These are phyloP conservation scores for Drosophila prostipennis DNA, from an alignment of 2,888 invertebrate species.

Conservation along the genomic window DNA sequence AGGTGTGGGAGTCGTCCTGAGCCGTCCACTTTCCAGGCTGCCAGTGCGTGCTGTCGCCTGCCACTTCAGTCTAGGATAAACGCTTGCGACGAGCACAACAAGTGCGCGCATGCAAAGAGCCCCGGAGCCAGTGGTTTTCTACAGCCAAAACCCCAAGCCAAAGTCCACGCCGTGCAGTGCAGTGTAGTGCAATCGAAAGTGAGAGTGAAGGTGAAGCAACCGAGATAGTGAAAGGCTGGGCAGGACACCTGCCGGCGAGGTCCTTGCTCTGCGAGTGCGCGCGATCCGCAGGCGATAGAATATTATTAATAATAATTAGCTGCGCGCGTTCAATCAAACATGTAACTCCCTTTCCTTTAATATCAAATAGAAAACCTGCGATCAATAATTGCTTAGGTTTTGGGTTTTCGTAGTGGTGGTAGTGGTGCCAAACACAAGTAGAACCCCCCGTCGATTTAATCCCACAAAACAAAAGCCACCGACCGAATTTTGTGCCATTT, in stretches of 20 bases:
- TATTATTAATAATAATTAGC: slow-evolving; percentile 24
- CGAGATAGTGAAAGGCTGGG: slow-evolving; percentile 13
- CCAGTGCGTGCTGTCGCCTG: slow-evolving; percentile 58
- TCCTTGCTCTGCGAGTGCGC: slow-evolving; percentile 42
- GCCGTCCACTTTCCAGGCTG: slow-evolving; percentile 79
- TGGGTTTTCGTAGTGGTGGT: slow-evolving; percentile 47
- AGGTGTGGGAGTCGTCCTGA: slow-evolving; percentile 59
- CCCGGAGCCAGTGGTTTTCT: slow-evolving; percentile 37
- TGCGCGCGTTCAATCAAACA: slow-evolving; percentile 56
- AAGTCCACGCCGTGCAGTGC: slow-evolving; percentile 31
- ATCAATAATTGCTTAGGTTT: slow-evolving; percentile 40
- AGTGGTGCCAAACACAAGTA: slow-evolving; percentile 69
- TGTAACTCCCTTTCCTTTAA: slow-evolving; percentile 56
- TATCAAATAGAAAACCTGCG: slow-evolving; percentile 8
- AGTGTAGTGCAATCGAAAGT: slow-evolving; percentile 38
- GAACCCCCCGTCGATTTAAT: slow-evolving; percentile 10
- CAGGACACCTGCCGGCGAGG: slow-evolving; percentile 35
- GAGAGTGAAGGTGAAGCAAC: slow-evolving; percentile 46
- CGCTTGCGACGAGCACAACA: slow-evolving; percentile 84
- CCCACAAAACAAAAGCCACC: slow-evolving; percentile 59
- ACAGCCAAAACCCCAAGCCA: neutral
- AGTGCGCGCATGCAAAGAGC: slow-evolving; percentile 82
- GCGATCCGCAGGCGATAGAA: slow-evolving; percentile 2
- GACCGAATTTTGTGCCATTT: slow-evolving; percentile 45
- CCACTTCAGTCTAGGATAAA: slow-evolving; percentile 84